Percentiles rank a stretch among this genome's conserved stretches.
Conservation (phyloP, 1,140 invertebrate genomes). For the Sycophaga agraensis region DNA sequence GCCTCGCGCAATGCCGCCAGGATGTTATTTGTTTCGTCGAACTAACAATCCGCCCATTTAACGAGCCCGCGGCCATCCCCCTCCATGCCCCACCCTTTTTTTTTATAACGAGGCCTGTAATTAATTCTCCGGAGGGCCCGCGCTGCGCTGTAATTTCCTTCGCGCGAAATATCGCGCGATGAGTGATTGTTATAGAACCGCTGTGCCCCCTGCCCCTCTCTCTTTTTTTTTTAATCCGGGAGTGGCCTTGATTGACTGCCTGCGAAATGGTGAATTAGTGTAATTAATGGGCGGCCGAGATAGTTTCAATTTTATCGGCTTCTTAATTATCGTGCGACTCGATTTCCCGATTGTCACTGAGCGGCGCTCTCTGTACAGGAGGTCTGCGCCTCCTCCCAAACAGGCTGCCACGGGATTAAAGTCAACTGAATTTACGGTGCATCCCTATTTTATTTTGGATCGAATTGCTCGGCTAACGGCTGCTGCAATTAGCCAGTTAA, state of each 20-base stretch:
- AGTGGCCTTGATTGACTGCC: slow-evolving; percentile 22
- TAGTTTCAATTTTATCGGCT: no score
- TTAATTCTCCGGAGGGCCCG: slow-evolving; percentile 3
- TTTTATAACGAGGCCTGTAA: slow-evolving; percentile 8
- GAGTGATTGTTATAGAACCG: slow-evolving; percentile 12
- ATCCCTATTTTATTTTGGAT: no score
- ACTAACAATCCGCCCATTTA: slow-evolving; percentile 37
- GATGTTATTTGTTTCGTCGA: slow-evolving; percentile 58
- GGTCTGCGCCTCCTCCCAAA: no score
- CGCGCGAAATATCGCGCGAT: slow-evolving; percentile 19
- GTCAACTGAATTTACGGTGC: no score
- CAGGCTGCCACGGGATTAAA: no score
- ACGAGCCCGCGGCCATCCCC: not conserved
- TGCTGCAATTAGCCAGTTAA: no score
- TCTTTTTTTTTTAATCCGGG: slow-evolving; percentile 16
- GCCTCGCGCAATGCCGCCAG: slow-evolving; percentile 44
- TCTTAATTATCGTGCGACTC: no score
- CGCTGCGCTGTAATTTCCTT: slow-evolving; percentile 12
- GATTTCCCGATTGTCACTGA: no score
- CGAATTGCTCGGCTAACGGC: no score
- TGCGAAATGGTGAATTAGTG: slow-evolving; percentile 24
- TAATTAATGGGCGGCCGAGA: slow-evolving; percentile 16
- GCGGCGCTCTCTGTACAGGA: no score
- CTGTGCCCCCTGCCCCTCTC: not conserved
- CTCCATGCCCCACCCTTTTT: not conserved